phyloP scores from a whole-genome alignment of 2,113 vertebrate genomes.

The Forbesichthys agassizii region DNA sequence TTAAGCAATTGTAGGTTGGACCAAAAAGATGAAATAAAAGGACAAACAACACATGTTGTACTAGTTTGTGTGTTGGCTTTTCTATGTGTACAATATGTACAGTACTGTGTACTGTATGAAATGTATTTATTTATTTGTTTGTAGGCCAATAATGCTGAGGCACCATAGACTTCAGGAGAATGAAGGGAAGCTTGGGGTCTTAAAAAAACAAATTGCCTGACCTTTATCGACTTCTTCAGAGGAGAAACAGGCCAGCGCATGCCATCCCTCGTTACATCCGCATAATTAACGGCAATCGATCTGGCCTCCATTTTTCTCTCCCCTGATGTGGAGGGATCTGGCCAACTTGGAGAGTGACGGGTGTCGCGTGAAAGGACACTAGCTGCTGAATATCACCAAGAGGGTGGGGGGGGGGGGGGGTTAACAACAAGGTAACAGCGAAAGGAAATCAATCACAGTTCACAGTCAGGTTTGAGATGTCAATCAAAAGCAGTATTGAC shows the following conservation, averaged over 20 bases:
- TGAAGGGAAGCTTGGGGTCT: conserved; percentile 17
- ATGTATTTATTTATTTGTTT: conserved; percentile 14
- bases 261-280: conserved; percentile 67
- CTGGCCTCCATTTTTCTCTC: conserved; percentile 60
- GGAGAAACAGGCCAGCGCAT: conserved; percentile 63
- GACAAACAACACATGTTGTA: no score
- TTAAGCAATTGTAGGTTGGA: no score
- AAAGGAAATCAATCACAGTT: conserved; percentile 38
- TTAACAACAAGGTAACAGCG: not conserved
- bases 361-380: conserved; percentile 63
- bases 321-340: conserved; percentile 51
- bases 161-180: conserved; percentile 41
- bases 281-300: conserved; percentile 78
- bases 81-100: no score
- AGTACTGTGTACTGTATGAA: no score
- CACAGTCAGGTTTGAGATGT: conserved; percentile 26
- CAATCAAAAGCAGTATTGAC: conserved; percentile 51
- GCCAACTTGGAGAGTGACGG: conserved; percentile 63
- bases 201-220: conserved; percentile 73
- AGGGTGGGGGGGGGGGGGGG: not conserved
- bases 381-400: conserved; percentile 44
- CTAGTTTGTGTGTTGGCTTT: no score
- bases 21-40: no score
- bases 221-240: conserved; percentile 76
- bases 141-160: conserved; percentile 30